Conservation (phyloP, 2,113 vertebrate species). For the Phaethornis superciliosus region DNA sequence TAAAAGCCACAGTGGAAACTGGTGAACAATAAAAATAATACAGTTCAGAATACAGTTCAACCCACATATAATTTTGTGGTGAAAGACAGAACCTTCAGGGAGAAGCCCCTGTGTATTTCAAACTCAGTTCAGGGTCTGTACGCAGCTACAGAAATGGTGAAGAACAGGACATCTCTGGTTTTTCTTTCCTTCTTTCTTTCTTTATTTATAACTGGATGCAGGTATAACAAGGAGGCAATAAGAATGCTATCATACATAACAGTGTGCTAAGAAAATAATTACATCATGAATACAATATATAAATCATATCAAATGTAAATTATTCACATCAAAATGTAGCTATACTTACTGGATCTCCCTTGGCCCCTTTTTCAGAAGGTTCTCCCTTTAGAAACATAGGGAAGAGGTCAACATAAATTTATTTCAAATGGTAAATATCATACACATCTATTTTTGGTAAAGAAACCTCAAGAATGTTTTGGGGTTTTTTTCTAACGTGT, state of each 20-base stretch:
- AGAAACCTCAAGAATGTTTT: background rate
- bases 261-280: background rate
- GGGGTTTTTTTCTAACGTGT: background rate
- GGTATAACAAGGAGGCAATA: background rate
- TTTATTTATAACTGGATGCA: too few relatives aligned
- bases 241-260: background rate
- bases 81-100: background rate
- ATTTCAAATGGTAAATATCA: background rate
- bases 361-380: conserved; percentile 81
- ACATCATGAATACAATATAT: background rate
- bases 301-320: background rate
- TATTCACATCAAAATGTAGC: background rate
- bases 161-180: background rate
- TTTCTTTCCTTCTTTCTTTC: too few relatives aligned
- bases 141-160: background rate
- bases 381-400: conserved; percentile 62
- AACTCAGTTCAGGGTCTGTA: background rate
- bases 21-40: background rate
- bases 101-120: accelerated
- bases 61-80: background rate
- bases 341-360: conserved; percentile 85
- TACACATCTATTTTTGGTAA: background rate
- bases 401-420: background rate
- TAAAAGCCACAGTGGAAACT: background rate
- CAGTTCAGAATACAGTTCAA: background rate